phyloP scores from a whole-genome alignment of 2,797 vertebrate genomes.

The Tenualosa thibaudeaui region DNA sequence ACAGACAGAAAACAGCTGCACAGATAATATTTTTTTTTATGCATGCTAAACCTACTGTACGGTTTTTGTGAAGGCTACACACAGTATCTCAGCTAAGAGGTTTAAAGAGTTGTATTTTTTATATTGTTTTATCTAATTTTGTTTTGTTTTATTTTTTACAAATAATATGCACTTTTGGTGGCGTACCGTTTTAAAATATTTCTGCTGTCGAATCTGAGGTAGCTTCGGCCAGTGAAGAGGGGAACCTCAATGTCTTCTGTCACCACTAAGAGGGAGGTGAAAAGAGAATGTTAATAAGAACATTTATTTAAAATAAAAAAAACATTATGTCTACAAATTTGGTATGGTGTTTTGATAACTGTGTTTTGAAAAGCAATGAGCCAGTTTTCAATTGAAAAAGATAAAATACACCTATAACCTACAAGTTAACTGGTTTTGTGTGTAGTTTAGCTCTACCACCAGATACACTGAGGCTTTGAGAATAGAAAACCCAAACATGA shows the following conservation, averaged over 20 bases:
- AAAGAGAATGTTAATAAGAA: not conserved
- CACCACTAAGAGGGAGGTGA: slow-evolving; percentile 62
- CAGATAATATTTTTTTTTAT: no score
- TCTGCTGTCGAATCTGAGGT: slow-evolving; percentile 76
- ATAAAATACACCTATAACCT: not conserved
- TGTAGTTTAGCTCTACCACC: not conserved
- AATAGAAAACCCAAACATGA: not conserved
- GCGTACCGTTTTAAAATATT: slow-evolving; percentile 59
- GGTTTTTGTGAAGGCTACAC: no score
- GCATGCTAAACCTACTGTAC: no score
- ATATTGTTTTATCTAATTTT: no score
- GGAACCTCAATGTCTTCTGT: slow-evolving; percentile 80
- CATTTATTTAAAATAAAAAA: no score
- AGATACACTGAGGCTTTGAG: not conserved
- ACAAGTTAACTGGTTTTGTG: not conserved
- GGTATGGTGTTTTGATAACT: no score
- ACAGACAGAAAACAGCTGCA: no score
- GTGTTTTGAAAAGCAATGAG: no score
- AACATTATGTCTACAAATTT: no score
- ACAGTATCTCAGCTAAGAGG: no score
- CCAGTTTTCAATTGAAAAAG: no score
- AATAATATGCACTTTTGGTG: not conserved
- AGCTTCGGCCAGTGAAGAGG: slow-evolving; percentile 82
- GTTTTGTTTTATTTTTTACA: not conserved
- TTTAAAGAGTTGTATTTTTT: no score